Percentiles rank a stretch among this genome's conserved stretches.
These are phyloP conservation scores for Brachyptera putata DNA, from an alignment of 2,888 invertebrate species.

Conservation along the genomic window DNA sequence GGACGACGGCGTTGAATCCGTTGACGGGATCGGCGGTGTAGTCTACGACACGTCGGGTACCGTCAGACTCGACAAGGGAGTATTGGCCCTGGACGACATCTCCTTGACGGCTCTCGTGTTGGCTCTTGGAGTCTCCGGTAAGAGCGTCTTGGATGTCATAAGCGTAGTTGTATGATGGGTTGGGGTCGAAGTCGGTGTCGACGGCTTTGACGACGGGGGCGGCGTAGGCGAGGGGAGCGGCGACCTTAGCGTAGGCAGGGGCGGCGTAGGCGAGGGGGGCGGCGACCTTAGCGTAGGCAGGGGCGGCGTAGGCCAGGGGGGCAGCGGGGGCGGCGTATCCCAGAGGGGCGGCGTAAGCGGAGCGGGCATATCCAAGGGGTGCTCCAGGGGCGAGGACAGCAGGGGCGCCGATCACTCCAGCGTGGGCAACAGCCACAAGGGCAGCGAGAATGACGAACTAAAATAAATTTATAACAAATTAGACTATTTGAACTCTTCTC, in stretches of 20 bases:
- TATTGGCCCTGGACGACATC: conserved; percentile 34
- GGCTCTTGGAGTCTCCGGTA: conserved; percentile 35
- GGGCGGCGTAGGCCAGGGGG: conserved; percentile 4
- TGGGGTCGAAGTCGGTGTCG: conserved; percentile 34
- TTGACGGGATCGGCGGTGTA: conserved; percentile 35
- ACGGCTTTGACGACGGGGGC: conserved; percentile 24
- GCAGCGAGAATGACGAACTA: conserved; percentile 31
- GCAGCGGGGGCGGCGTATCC: conserved; percentile 11
- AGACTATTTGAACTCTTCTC: background rate
- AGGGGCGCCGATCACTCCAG: conserved; percentile 30
- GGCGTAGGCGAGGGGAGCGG: conserved; percentile 26
- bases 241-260: conserved; percentile 6
- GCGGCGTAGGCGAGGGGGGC: conserved; percentile 2
- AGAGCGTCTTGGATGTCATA: conserved; percentile 34
- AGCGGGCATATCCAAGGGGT: conserved; percentile 7
- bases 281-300: conserved; percentile 4
- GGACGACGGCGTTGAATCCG: conserved; percentile 35
- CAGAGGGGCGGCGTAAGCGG: background rate
- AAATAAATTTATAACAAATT: background rate
- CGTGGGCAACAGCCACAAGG: conserved; percentile 31
- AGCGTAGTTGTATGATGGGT: conserved; percentile 33
- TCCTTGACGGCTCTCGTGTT: conserved; percentile 33
- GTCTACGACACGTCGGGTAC: conserved; percentile 32
- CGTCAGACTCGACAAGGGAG: conserved; percentile 33
- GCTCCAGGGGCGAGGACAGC: conserved; percentile 24